Evolutionary conservation across 1,140 invertebrate genomes (phyloP).

Genomic region (Euwallacea fornicatus): DNA sequence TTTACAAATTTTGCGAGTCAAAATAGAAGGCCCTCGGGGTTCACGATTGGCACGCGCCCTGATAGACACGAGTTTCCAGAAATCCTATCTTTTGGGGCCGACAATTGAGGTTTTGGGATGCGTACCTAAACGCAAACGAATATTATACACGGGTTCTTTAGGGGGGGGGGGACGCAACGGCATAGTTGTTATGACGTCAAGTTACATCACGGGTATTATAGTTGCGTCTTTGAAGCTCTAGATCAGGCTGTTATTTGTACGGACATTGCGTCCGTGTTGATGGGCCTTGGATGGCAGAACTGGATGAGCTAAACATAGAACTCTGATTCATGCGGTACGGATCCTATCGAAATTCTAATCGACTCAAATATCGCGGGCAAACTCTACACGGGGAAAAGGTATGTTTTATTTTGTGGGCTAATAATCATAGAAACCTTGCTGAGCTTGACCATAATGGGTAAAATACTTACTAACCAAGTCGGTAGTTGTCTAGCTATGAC

Average conservation of each 20-base stretch:
- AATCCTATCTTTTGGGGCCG: slow-evolving; percentile 20
- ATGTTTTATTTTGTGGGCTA: slow-evolving; percentile 44
- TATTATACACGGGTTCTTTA: slow-evolving; percentile 27
- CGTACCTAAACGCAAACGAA: slow-evolving; percentile 2
- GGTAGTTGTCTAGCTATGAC: too few relatives aligned
- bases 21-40: slow-evolving; percentile 2
- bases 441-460: slow-evolving; percentile 49
- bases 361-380: slow-evolving; percentile 49
- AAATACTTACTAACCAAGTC: too few relatives aligned
- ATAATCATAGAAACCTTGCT: slow-evolving; percentile 48
- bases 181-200: slow-evolving; percentile 27
- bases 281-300: slow-evolving; percentile 21
- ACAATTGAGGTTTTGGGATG: slow-evolving; percentile 1
- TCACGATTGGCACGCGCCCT: too few relatives aligned
- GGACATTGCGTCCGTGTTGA: slow-evolving; percentile 2
- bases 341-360: slow-evolving; percentile 32
- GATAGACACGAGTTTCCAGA: slow-evolving; percentile 25
- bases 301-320: too few relatives aligned
- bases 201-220: slow-evolving; percentile 7
- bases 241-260: slow-evolving; percentile 30
- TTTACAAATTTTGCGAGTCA: slow-evolving; percentile 22
- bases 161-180: slow-evolving; percentile 12
- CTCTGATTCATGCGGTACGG: slow-evolving; percentile 6
- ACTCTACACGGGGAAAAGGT: slow-evolving; percentile 43
- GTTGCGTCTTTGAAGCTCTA: slow-evolving; percentile 30